Evolutionary conservation across 2,113 vertebrate genomes (phyloP).

Genomic region (Camelus bactrianus): DNA sequence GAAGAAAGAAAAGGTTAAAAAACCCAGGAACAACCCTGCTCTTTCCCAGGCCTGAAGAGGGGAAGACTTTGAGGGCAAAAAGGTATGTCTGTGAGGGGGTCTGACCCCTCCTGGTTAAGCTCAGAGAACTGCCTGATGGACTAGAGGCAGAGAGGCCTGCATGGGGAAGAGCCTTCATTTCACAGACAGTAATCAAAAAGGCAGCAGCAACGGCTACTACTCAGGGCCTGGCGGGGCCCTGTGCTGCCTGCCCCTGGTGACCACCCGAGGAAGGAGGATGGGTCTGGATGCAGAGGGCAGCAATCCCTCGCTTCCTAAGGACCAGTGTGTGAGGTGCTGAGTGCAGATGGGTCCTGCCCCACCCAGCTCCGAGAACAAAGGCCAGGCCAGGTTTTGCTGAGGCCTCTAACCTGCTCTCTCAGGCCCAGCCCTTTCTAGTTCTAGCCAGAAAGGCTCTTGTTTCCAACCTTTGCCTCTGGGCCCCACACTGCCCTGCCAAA

Average conservation of each 20-base stretch:
- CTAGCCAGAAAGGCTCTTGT: background rate
- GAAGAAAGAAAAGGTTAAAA: background rate
- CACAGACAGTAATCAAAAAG: background rate
- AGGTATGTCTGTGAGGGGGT: background rate
- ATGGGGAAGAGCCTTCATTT: background rate
- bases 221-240: background rate
- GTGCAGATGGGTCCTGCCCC: background rate
- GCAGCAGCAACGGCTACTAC: background rate
- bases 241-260: background rate
- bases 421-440: background rate
- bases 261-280: background rate
- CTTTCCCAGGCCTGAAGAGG: background rate
- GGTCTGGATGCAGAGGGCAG: background rate
- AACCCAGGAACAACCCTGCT: background rate
- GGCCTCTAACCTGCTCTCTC: background rate
- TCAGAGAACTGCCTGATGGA: background rate
- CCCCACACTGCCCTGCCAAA: background rate
- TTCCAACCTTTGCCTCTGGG: background rate
- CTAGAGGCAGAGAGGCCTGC: background rate
- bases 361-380: background rate
- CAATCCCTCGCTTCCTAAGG: background rate
- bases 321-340: too few relatives aligned
- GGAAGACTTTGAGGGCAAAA: background rate
- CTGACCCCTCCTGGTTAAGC: background rate
- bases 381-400: background rate